Evolutionary conservation across 2,888 invertebrate species (phyloP), one percentile per base, ranked within the genome.

Genomic region (Exocentrus adspersus): DNA sequence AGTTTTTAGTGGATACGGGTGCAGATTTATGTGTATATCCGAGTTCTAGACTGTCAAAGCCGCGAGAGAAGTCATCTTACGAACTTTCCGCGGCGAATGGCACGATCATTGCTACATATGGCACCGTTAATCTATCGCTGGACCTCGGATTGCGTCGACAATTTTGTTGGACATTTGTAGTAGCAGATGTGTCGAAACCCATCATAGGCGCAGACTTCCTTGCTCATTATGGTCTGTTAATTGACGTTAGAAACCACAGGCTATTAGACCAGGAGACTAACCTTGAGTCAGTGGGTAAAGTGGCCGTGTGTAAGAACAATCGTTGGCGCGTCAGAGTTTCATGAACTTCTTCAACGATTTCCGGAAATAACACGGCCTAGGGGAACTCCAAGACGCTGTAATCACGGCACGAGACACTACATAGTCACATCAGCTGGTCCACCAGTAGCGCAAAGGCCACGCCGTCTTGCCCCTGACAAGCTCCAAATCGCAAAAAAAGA

Each of bases 391-490:
- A n/a, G n/a, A n/a, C n/a, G n/a, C n/a, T n/a, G n/a, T 24, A 24
- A 24, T 24, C 24, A 24, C 24, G 24, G 24, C 7, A 24, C 24
- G 4, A 3, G 24, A 16, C 43, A 43, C 9, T 17, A 43, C 14
- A 43, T 43, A 16, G 2, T 16, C 17, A 43, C 43, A 7, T 14
- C 43, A 14, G 16, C 43, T 12, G 14, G 74, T 10, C 75, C 72
- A 7, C 77, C 77, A 0, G 69, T 69, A 4, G 50, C 37, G 17
- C 24, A 65, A 71, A 37, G 76, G 7, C 78, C 80, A 1, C 74
- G 79, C 1, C 72, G 78, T 0, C 58, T 80, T 2, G 75, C 75
- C 2, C 78, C 78, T 0, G 75, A 77, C 16, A 68, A 69, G 24
- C 57, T 77, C 0, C 68, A 69, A 17, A 72, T 75, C 1, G 78